Evolutionary conservation across 2,797 vertebrate species (phyloP), one percentile per base, ranked within the genome.

Genomic region (Eupleurogrammus muticus): DNA sequence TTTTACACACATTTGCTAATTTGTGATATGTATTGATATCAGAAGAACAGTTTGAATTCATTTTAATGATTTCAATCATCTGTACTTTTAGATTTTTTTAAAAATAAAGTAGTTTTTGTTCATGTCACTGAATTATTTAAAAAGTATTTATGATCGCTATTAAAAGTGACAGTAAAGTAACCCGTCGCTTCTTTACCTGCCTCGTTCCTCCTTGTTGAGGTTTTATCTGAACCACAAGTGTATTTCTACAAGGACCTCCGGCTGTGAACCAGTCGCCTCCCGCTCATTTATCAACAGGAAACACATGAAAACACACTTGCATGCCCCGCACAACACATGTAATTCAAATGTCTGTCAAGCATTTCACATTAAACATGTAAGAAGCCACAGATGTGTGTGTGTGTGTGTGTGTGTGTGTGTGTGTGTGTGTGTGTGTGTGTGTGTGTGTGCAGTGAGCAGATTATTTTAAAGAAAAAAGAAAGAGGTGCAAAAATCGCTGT

Each of bases 401-500:
- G 62, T 72, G 32, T 70, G 80, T 70, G 70, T 2, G 62, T 72
- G 32, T 70, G 80, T 70, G 70, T 2, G 62, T 72, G 32, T 70
- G 80, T n/a, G n/a, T 56, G 28, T 48, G 73, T 34, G 9, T 56
- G 28, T 48, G 73, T 34, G 9, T 56, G 28, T 48, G 73, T 34
- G 9, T 70, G 70, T 2, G 62, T 72, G 32, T 70, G 80, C 74
- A 69, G 13, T 7, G 24, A 20, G 21, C 28, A n/a, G 23, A 13
- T 20, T 5, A 52, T 36, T 32, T 57, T 60, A 24, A 1, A 73
- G 54, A 65, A 76, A 65, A 76, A 9, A 42, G 80, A 53, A 61
- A 35, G 0, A 4, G 50, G 32, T 77, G 72, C 70, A 62, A 17
- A n/a, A 77, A 46, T 79, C 66, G 14, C 35, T 53, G 40, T 74